A percentile compares a stretch with the other conserved stretches of the same genome.
Evolutionary conservation across 64 coral and sea anemone species (phyloP).

Genomic region (Stichodactyla helianthus): DNA sequence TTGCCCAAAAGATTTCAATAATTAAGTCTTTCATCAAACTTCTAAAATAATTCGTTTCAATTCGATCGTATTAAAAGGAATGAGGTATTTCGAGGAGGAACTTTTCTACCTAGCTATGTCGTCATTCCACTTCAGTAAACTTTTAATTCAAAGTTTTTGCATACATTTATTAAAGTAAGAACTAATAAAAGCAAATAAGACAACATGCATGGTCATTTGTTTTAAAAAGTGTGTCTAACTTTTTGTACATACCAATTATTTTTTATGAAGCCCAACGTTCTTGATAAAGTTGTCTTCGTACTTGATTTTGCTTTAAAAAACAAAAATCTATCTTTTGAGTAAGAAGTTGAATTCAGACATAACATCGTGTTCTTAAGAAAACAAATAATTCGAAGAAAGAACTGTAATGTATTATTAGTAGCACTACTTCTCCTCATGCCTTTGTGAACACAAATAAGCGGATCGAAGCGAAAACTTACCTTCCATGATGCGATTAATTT

Average conservation of each 20-base stretch:
- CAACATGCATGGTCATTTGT: background rate
- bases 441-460: background rate
- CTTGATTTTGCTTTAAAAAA: background rate
- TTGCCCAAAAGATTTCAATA: background rate
- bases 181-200: background rate
- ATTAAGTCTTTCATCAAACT: background rate
- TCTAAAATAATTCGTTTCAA: background rate
- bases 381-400: background rate
- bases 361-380: background rate
- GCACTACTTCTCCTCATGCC: background rate
- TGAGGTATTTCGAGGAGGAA: background rate
- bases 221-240: background rate
- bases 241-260: background rate
- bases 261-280: background rate
- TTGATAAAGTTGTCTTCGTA: background rate
- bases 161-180: background rate
- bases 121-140: background rate
- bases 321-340: background rate
- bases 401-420: background rate
- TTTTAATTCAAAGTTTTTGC: background rate
- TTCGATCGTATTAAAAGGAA: background rate
- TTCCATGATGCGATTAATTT: background rate
- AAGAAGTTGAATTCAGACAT: background rate
- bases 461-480: background rate
- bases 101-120: background rate